Percentiles rank a stretch among this genome's conserved stretches.
Evolutionary conservation across 2,888 invertebrate species (phyloP).

Genomic region (Nephrotoma guestfalica): DNA sequence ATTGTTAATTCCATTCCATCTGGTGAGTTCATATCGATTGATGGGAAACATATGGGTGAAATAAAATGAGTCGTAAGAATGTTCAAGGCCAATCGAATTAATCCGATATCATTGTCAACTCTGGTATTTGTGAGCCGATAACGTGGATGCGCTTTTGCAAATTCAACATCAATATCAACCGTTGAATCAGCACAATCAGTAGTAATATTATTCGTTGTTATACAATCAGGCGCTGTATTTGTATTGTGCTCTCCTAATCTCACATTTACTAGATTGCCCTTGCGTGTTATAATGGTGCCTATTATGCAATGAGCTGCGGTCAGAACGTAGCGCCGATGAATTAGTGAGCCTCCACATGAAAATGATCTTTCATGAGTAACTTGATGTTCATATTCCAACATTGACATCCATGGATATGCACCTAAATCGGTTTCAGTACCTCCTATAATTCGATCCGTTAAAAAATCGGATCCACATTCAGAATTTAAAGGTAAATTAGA

Average conservation of each 20-base stretch:
- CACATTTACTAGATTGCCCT: neutral
- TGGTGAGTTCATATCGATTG: neutral
- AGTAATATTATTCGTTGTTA: constrained; percentile 23
- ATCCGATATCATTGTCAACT: constrained; percentile 55
- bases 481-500: neutral
- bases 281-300: neutral
- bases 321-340: neutral
- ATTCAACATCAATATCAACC: neutral
- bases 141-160: constrained; percentile 9
- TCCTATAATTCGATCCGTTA: constrained; percentile 38
- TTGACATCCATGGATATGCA: constrained; percentile 55
- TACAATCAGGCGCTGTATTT: constrained; percentile 12
- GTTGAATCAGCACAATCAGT: neutral
- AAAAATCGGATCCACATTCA: constrained; percentile 31
- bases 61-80: constrained; percentile 41
- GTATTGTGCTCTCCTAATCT: neutral
- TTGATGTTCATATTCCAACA: constrained; percentile 47
- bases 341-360: neutral
- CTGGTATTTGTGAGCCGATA: constrained; percentile 41
- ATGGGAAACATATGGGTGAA: constrained; percentile 45
- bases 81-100: constrained; percentile 43
- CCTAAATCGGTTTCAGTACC: constrained; percentile 43
- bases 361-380: constrained; percentile 16
- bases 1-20: neutral
- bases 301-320: neutral